Percentiles rank a stretch among this genome's conserved stretches.
Evolutionary conservation across 2,888 invertebrate species (phyloP).

Genomic region (Scelioninae gen. 1): DNA sequence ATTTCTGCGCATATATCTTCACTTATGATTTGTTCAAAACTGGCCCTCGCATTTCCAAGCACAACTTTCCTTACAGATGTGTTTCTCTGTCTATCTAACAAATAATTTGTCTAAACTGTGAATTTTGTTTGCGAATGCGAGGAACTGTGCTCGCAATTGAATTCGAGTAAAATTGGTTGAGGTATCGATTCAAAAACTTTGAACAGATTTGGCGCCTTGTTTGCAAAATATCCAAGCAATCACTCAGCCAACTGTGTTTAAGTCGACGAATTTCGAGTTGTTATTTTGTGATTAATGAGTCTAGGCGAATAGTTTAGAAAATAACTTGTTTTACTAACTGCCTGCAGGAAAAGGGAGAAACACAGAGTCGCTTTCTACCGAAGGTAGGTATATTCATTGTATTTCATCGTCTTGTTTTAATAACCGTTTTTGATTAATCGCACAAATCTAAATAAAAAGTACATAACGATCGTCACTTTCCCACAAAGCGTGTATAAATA

Average conservation of each 20-base stretch:
- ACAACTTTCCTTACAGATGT: neutral
- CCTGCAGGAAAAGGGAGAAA: constrained; percentile 89
- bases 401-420: constrained; percentile 42
- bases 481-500: constrained; percentile 24
- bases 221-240: neutral
- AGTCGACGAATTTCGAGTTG: constrained; percentile 67
- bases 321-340: constrained; percentile 84
- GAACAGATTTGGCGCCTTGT: constrained; percentile 1
- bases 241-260: constrained; percentile 51
- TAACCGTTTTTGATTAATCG: constrained; percentile 49
- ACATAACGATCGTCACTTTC: neutral
- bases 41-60: constrained; percentile 6
- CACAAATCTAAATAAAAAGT: constrained; percentile 7
- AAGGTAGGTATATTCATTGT: constrained; percentile 86
- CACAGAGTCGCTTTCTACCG: constrained; percentile 88
- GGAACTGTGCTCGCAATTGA: neutral
- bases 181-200: neutral
- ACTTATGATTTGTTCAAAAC: neutral
- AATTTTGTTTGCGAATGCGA: neutral
- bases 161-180: neutral
- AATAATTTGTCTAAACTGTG: neutral
- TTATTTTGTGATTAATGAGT: constrained; percentile 81
- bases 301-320: constrained; percentile 79
- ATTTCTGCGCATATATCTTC: neutral
- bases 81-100: neutral